phyloP scores from a whole-genome alignment of 2,797 vertebrate genomes.

The Scyliorhinus canicula region DNA sequence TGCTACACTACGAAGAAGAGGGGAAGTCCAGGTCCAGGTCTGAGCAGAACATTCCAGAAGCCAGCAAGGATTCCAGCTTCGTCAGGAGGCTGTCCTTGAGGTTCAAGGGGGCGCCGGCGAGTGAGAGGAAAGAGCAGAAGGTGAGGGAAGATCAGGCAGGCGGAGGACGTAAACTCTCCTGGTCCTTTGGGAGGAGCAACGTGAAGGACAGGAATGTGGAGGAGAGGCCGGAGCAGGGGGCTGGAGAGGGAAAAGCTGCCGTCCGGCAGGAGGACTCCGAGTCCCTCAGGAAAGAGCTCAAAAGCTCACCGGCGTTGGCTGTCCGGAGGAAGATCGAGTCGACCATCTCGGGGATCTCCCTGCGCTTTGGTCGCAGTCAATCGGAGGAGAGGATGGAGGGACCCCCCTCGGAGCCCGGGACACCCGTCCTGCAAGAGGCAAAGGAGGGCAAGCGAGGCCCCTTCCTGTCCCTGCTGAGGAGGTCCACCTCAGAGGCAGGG shows the following conservation, averaged over 20 bases:
- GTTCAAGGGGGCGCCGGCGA: conserved; percentile 71
- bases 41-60: conserved; percentile 82
- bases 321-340: conserved; percentile 84
- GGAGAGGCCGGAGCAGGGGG: conserved; percentile 62
- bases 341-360: conserved; percentile 81
- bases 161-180: conserved; percentile 70
- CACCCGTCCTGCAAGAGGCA: conserved; percentile 43
- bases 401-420: conserved; percentile 40
- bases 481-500: conserved; percentile 81
- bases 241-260: conserved; percentile 54
- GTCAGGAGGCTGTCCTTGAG: conserved; percentile 81
- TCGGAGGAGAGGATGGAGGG: conserved; percentile 73
- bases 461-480: conserved; percentile 73
- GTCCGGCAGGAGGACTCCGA: conserved; percentile 49
- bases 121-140: conserved; percentile 69
- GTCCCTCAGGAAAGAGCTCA: conserved; percentile 52
- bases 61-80: conserved; percentile 76
- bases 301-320: conserved; percentile 75
- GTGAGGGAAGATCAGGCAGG: conserved; percentile 60
- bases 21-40: conserved; percentile 75
- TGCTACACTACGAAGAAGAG: conserved; percentile 59
- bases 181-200: conserved; percentile 66
- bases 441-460: conserved; percentile 64
- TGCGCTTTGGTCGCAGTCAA: conserved; percentile 71
- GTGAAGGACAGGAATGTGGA: conserved; percentile 71